phyloP scores from a whole-genome alignment of 2,888 invertebrate genomes.

The Cataglyphis altisquamis region DNA sequence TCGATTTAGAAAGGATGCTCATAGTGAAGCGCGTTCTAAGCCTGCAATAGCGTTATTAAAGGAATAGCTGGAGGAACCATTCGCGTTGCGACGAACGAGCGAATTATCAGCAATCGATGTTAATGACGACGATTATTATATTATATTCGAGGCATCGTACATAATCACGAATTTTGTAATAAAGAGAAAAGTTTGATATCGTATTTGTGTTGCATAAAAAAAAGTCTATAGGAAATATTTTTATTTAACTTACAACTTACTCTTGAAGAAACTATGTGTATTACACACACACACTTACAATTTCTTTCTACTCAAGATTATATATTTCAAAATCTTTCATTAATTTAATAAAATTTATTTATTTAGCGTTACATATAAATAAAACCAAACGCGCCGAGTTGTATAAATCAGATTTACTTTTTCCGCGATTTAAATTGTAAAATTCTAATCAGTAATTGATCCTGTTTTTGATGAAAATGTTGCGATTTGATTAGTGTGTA shows the following conservation, averaged over 20 bases:
- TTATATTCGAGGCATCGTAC: neutral
- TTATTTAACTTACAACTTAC: neutral
- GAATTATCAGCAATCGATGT: conserved; percentile 12
- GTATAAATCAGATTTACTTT: neutral
- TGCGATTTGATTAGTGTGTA: neutral
- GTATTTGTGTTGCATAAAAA: neutral
- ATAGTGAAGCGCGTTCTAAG: conserved; percentile 60
- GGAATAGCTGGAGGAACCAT: conserved; percentile 7
- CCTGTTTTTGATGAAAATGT: neutral
- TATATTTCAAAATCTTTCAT: neutral
- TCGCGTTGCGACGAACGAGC: conserved; percentile 6
- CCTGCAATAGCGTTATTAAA: conserved; percentile 68
- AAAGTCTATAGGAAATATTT: neutral
- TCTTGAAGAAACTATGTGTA: neutral
- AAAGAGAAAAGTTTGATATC: neutral
- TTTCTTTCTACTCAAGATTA: neutral
- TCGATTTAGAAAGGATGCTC: conserved; percentile 67
- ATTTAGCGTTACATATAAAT: neutral
- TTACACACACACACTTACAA: neutral
- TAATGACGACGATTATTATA: conserved; percentile 10
- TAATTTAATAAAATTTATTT: neutral
- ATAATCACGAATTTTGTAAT: neutral
- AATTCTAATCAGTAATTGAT: neutral
- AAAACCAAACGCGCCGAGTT: neutral
- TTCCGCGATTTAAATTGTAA: neutral